A percentile compares a stretch with the other conserved stretches of the same genome.
Conservation (phyloP, 2,797 vertebrate species). For the Natrix natrix region DNA sequence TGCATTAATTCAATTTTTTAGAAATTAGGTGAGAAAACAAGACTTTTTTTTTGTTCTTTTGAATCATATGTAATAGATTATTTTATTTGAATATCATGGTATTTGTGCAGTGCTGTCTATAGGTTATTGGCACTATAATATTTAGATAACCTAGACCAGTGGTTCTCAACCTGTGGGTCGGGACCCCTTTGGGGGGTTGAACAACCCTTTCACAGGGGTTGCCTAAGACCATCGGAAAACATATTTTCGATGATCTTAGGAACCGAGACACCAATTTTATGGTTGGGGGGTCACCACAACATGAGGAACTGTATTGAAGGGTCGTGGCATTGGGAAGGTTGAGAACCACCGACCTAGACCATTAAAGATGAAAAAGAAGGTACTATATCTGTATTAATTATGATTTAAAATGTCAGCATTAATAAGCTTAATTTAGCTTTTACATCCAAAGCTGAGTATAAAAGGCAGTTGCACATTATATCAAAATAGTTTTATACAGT, state of each 20-base stretch:
- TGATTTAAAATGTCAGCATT: neutral
- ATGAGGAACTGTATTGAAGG: no score
- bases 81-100: neutral
- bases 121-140: neutral
- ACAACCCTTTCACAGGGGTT: no score
- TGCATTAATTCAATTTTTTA: neutral
- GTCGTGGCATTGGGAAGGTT: no score
- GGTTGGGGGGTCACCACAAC: no score
- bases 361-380: neutral
- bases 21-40: neutral
- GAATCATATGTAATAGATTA: neutral
- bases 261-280: no score
- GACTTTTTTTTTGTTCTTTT: neutral
- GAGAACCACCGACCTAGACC: neutral
- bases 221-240: no score
- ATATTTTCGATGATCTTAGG: no score
- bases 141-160: neutral
- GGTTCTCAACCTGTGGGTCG: no score
- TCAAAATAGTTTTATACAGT: neutral
- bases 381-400: neutral
- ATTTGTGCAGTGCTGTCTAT: neutral
- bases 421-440: neutral
- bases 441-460: neutral
- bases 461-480: neutral
- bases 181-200: no score